Evolutionary conservation across 2,113 vertebrate genomes (phyloP), one percentile per base, ranked within the genome.

Genomic region (Phylloscopus whistleri): DNA sequence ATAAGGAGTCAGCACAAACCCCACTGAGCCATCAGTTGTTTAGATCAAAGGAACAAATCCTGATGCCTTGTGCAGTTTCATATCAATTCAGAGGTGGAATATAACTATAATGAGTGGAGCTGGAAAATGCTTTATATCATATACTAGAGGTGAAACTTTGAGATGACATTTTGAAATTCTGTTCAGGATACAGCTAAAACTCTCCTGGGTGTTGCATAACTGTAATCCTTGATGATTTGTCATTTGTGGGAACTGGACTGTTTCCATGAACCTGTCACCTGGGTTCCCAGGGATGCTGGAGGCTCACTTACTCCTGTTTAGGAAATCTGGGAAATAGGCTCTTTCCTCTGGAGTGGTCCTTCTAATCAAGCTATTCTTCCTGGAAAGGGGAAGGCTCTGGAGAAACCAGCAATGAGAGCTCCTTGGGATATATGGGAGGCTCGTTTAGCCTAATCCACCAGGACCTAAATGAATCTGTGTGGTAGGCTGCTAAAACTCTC

Each of bases 11-110:
- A 64, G 30, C 13, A 14, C 53, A 49, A 80, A 63, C 3, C 10
- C 18, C 3, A 0, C 21, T 31, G 31, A 55, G 11, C 15, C 43
- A 41, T 1, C 30, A 13, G 9, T 12, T 46, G 20, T 51, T 74
- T 14, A 46, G 56, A 35, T 59, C 33, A 64, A 51, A 52, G 23
- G 37, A 56, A 46, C 9, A 53, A 55, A 69, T 70, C 41, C 23
- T 46, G 33, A 44, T 75, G 56, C 20, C 35, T 21, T 43, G 4
- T 31, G 2, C 2, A 2, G 3, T 16, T 83, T 44, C 1, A 0
- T 56, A 49, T n/a, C 56, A 77, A 77, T 58, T 51, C 41, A 70
- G 86, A 58, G 28, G 41, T 64, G 37, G 41, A 72, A 87, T 35
- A 52, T 27, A 87, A 49, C 26, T 58, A 31, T 49, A 48, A 37